A percentile compares a stretch with the other conserved stretches of the same genome.
phyloP scores from a whole-genome alignment of 2,888 invertebrate species.

The Drosophila basisetae region DNA sequence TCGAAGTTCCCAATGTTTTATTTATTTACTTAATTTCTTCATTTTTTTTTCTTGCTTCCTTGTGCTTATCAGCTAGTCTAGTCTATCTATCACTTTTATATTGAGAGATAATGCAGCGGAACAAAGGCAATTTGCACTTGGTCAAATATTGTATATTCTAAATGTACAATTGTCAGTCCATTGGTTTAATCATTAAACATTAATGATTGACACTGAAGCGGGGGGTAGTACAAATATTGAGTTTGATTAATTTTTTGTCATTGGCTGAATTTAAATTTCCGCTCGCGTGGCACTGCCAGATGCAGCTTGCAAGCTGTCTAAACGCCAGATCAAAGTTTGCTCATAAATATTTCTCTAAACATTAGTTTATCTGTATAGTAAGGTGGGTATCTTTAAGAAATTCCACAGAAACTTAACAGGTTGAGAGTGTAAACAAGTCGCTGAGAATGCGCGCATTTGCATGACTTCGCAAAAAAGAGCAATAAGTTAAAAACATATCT shows the following conservation, averaged over 20 bases:
- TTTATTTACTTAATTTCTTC: not conserved
- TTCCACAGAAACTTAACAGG: constrained; percentile 18
- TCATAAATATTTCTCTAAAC: constrained; percentile 7
- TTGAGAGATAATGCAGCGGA: constrained; percentile 61
- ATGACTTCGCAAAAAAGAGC: constrained; percentile 66
- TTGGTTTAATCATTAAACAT: constrained; percentile 5
- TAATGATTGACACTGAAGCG: not conserved
- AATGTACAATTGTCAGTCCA: constrained; percentile 17
- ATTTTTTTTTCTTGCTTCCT: constrained; percentile 15
- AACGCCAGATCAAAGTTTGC: constrained; percentile 43
- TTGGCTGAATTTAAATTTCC: constrained; percentile 47
- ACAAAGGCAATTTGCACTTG: constrained; percentile 67
- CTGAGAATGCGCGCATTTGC: constrained; percentile 64
- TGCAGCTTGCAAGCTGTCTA: constrained; percentile 8
- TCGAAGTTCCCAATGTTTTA: not conserved
- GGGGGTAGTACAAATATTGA: constrained; percentile 8
- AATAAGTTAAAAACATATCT: constrained; percentile 46
- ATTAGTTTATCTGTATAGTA: constrained; percentile 16
- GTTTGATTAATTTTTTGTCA: constrained; percentile 11
- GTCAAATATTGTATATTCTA: constrained; percentile 44
- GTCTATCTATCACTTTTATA: constrained; percentile 38
- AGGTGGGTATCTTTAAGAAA: constrained; percentile 6
- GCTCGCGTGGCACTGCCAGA: constrained; percentile 51
- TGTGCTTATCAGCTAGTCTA: constrained; percentile 49
- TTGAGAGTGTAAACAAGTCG: constrained; percentile 46